Conservation (phyloP, 2,113 vertebrate genomes). For the Leucoraja erinaceus region DNA sequence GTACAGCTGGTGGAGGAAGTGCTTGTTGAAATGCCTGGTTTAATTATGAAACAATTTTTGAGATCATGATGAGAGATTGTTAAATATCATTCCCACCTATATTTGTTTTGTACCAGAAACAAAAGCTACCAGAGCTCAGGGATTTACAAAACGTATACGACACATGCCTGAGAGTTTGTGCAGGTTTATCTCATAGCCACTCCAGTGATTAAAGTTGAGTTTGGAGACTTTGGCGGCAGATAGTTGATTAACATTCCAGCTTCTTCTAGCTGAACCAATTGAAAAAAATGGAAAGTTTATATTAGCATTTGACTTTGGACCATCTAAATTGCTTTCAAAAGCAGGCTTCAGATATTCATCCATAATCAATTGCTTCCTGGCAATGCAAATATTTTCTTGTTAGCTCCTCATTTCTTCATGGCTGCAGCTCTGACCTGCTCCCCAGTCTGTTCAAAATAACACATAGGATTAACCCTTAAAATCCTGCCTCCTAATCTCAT, state of each 20-base stretch:
- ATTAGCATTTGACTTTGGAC: constrained; percentile 36
- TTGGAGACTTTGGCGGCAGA: constrained; percentile 24
- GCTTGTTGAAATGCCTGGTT: not conserved
- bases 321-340: constrained; percentile 28
- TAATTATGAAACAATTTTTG: constrained; percentile 9
- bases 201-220: not conserved
- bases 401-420: not conserved
- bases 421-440: not conserved
- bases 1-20: not conserved
- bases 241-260: constrained; percentile 36
- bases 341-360: constrained; percentile 29
- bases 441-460: not conserved
- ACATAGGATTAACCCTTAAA: not conserved
- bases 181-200: not conserved
- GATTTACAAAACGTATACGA: constrained; percentile 13
- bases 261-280: not conserved
- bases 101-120: not conserved
- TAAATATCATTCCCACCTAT: not conserved
- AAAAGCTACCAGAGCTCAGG: not conserved
- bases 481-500: too few species aligned
- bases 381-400: constrained; percentile 3
- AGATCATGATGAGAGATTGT: not conserved
- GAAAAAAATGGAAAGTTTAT: constrained; percentile 1
- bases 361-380: constrained; percentile 3
- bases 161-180: not conserved